Evolutionary conservation across 1,140 invertebrate species (phyloP).

Genomic region (Stegodyphus mimosarum): DNA sequence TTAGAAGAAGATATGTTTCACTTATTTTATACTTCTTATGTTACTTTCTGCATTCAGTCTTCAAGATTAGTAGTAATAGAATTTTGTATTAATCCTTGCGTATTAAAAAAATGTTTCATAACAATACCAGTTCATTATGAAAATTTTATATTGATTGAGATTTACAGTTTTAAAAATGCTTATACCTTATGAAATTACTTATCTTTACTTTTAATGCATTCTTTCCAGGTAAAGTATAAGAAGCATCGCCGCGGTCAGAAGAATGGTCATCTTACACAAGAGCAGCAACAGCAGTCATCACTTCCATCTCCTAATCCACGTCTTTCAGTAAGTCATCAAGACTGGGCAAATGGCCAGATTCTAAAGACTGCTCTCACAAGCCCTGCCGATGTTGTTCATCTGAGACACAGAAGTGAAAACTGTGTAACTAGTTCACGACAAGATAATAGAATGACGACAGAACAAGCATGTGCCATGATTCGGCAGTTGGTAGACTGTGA

Average conservation of each 20-base stretch:
- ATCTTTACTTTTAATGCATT: too few species aligned
- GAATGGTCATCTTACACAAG: slow-evolving; percentile 67
- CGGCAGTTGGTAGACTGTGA: slow-evolving; percentile 85
- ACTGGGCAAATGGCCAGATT: slow-evolving; percentile 77
- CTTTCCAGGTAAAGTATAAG: slow-evolving; percentile 90
- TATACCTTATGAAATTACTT: too few species aligned
- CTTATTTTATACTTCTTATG: too few species aligned
- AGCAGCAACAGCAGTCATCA: slow-evolving; percentile 21
- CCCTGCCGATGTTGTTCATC: slow-evolving; percentile 89
- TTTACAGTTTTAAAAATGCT: too few species aligned
- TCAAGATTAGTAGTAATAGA: too few species aligned
- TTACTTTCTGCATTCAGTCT: too few species aligned
- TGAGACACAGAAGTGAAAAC: slow-evolving; percentile 85
- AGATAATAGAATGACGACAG: slow-evolving; percentile 74
- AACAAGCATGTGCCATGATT: slow-evolving; percentile 50
- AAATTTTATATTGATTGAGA: too few species aligned
- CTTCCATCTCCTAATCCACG: slow-evolving; percentile 16
- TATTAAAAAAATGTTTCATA: too few species aligned
- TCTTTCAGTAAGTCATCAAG: not conserved
- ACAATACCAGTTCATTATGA: too few species aligned
- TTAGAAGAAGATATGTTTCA: too few species aligned
- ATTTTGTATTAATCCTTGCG: too few species aligned
- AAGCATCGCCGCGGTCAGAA: slow-evolving; percentile 86
- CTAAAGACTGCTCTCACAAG: slow-evolving; percentile 93
- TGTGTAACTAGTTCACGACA: slow-evolving; percentile 69